Conservation (phyloP, 2,797 vertebrate genomes). For the Lutra lutra region DNA sequence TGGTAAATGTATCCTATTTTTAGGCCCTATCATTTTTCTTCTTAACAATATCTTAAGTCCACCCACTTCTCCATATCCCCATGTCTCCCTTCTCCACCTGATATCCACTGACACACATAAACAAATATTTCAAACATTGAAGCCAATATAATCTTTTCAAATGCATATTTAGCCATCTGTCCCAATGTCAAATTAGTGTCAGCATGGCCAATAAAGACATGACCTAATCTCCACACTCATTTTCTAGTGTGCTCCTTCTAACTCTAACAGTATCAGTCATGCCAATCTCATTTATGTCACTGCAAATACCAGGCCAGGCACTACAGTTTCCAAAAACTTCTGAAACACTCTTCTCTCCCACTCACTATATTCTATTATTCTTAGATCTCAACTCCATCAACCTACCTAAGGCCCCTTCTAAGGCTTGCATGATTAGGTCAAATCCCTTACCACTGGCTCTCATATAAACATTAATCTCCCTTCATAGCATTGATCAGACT, state of each 20-base stretch:
- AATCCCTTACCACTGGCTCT: neutral
- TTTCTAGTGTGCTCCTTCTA: neutral
- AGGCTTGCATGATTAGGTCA: neutral
- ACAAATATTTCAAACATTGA: neutral
- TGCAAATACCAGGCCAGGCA: rapidly evolving
- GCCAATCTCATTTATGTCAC: neutral
- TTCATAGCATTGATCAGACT: neutral
- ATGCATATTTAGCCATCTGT: neutral
- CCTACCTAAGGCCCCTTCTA: neutral
- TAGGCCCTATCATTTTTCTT: neutral
- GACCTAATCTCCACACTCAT: neutral
- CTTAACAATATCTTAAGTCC: neutral
- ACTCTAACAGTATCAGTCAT: neutral
- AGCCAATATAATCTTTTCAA: neutral
- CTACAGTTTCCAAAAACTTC: neutral
- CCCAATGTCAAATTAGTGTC: neutral
- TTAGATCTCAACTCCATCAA: neutral
- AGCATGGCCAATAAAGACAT: neutral
- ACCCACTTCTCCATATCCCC: no score
- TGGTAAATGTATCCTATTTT: neutral
- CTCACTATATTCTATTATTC: neutral
- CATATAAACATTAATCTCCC: neutral
- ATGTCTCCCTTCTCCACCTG: neutral
- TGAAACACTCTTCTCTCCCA: neutral
- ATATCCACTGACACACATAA: neutral